Base-by-base conservation (phyloP, 2,113 vertebrate species). In the Onychostruthus taczanowskii region DNA sequence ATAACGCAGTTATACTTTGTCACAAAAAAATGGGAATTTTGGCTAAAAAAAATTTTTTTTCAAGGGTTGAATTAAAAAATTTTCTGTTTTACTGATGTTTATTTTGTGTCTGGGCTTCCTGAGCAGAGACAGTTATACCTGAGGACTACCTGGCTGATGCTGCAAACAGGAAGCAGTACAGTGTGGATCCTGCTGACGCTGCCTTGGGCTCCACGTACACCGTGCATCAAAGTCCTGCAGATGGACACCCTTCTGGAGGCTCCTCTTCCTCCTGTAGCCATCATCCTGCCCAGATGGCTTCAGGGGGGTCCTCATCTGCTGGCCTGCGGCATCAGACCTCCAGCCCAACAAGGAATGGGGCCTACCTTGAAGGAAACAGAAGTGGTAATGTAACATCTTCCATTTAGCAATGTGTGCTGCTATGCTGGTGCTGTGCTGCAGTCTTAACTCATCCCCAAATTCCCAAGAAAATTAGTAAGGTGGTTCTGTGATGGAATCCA, bases 341-440 rank as follows among this genome's bases (percentile, higher is more conserved):
- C 59, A 99, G 98, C 66, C 98, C 98, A 46, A 98, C 96, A 15
- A 95, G 96, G 84, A 98, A 96, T 0, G 96, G 97, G 56, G 97
- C 97, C 87, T 98, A 97, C 87, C 98, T 97, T 46, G 99, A 99
- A 74, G 98, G 97, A 97, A 98, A 99, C 97, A 98, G 98, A 98
- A 98, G 98, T 97, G 98, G 98, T 99, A 98, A 99, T 85, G 39
- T 84, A 96, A 77, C 33, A 44, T 61, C 23, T 90, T 88, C 28
- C 47, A 23, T 78, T 79, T 69, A 82, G 20, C 69, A 50, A 23
- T 47, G 27, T 58, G n/a, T 33, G 26, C 37, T 79, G 39, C 39
- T 52, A 0, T 79, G 58, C 17, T 52, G 55, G 44, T 62, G 55
- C 63, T 63, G 18, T 22, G n/a, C n/a, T 46, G 43, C 22, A 68